Evolutionary conservation across 2,888 invertebrate species (phyloP).

Genomic region (Tyria jacobaeae): DNA sequence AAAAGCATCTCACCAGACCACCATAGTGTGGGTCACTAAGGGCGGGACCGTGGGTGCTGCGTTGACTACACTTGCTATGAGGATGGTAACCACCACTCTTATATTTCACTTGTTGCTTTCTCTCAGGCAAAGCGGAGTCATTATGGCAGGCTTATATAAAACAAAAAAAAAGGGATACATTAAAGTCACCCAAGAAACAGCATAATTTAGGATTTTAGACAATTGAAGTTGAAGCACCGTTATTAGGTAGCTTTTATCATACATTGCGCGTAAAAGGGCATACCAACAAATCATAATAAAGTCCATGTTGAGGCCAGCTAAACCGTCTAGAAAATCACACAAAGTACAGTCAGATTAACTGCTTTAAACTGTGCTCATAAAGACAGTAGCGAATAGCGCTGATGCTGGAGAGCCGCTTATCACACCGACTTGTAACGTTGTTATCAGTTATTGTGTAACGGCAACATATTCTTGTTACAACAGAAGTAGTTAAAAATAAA

Average conservation of each 20-base stretch:
- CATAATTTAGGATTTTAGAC: background rate
- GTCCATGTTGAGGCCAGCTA: conserved; percentile 44
- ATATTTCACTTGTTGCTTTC: too few relatives aligned
- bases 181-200: background rate
- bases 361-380: conserved; percentile 50
- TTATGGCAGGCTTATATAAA: too few relatives aligned
- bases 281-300: conserved; percentile 62
- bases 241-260: background rate
- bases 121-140: too few relatives aligned
- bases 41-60: too few relatives aligned
- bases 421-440: conserved; percentile 49
- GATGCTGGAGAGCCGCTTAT: conserved; percentile 29
- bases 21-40: too few relatives aligned
- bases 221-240: background rate
- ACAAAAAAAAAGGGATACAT: too few relatives aligned
- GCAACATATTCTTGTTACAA: too few relatives aligned
- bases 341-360: conserved; percentile 57
- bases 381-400: conserved; percentile 57
- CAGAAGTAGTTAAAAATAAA: too few relatives aligned
- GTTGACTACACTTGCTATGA: too few relatives aligned
- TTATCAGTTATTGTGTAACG: background rate
- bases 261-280: conserved; percentile 36
- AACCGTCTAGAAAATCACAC: conserved; percentile 53
- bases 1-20: too few relatives aligned
- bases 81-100: too few relatives aligned